Conservation (phyloP, 2,113 vertebrate genomes). For the Cyanoliseus patagonus region DNA sequence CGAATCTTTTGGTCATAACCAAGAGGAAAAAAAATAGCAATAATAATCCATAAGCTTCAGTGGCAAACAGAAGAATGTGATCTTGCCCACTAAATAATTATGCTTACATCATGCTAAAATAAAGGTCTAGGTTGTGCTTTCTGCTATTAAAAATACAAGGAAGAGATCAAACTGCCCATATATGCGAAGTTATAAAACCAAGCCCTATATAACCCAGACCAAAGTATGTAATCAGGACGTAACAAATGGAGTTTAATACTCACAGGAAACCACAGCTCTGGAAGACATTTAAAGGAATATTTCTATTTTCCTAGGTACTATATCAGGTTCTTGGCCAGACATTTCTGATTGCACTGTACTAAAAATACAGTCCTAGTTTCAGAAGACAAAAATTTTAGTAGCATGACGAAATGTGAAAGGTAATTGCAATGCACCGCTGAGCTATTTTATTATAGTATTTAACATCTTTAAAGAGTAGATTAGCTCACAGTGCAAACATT, state of each 20-base stretch:
- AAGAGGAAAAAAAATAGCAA: not conserved
- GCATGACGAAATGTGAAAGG: constrained; percentile 59
- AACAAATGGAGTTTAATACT: constrained; percentile 48
- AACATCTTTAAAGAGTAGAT: constrained; percentile 54
- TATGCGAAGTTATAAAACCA: constrained; percentile 30
- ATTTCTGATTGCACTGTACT: constrained; percentile 56
- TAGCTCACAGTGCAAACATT: constrained; percentile 66
- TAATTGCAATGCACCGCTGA: constrained; percentile 40
- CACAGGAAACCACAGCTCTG: constrained; percentile 58
- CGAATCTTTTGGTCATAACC: not conserved
- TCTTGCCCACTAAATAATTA: not conserved
- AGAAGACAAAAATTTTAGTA: constrained; percentile 50
- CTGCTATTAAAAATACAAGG: constrained; percentile 23
- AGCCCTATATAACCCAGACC: constrained; percentile 23
- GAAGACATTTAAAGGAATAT: constrained; percentile 63
- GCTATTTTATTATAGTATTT: constrained; percentile 55
- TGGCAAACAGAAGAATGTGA: not conserved
- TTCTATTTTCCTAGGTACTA: constrained; percentile 62
- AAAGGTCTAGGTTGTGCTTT: not conserved
- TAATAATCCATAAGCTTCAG: not conserved
- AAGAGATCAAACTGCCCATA: constrained; percentile 3
- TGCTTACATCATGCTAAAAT: constrained; percentile 41
- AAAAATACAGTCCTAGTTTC: constrained; percentile 49
- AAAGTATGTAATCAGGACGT: constrained; percentile 52
- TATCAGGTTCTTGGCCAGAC: constrained; percentile 64